Evolutionary conservation across 2,888 invertebrate genomes (phyloP), one percentile per base, ranked within the genome.

Genomic region (Amphipoea oculea): DNA sequence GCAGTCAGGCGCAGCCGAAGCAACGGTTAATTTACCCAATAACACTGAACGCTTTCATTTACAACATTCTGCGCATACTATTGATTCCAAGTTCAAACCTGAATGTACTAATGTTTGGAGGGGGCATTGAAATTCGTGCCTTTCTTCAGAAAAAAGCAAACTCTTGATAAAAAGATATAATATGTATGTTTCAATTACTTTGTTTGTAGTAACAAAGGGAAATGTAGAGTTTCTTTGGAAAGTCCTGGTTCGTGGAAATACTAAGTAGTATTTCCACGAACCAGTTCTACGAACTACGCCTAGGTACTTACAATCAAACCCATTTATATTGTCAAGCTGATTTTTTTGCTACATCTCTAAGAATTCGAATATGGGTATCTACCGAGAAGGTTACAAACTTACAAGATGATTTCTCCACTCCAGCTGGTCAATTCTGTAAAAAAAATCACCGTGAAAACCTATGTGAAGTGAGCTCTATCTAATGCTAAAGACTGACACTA

Each of bases 21-120:
- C 78, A 86, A 87, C 83, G 78, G 90, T 91, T 92, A 89, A 92
- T 93, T 90, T 90, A 85, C 89, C 91, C 92, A 91, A 92, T 92
- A 92, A 89, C 86, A 88, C 84, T 86, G 84, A 90, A 88, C 89
- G 92, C 89, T 92, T 91, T 91, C 93, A 92, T 93, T 93, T 90
- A 90, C 82, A 86, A 90, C 93, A 93, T 92, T 92, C 93, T 91
- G 84, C 81, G 83, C 93, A 91, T 93, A 87, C 88, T 91, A 91
- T 92, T 86, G 91, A 92, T 93, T 90, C 88, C 89, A 86, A 88
- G 89, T 86, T 85, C 77, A 70, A 66, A 62, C 76, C 20, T 17
- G n/a, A 68, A 81, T 40, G 36, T 69, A 78, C 4, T 20, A 82
- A 85, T 60, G 5, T 23, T 42, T n/a, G 45, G 60, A 79, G 57